phyloP scores from a whole-genome alignment of 1,140 invertebrate species.

The Saccostrea glomerata region DNA sequence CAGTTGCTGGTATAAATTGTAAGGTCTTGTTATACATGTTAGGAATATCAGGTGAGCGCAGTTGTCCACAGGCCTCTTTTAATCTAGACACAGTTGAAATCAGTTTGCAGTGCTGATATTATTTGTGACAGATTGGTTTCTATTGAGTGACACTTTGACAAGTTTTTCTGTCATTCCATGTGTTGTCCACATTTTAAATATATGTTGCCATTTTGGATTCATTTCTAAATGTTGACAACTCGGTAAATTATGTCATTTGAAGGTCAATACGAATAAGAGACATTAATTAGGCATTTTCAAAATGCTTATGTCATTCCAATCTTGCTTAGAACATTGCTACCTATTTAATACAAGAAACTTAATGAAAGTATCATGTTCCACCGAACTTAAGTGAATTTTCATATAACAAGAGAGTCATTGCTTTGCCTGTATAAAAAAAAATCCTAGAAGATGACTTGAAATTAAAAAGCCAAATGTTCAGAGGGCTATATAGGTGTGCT shows the following conservation, averaged over 20 bases:
- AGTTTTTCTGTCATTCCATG: background rate
- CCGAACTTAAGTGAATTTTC: background rate
- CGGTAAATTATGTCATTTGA: background rate
- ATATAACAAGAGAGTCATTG: background rate
- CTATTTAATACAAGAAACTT: background rate
- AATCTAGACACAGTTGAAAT: background rate
- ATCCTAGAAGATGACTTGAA: background rate
- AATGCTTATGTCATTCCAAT: background rate
- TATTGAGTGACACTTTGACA: background rate
- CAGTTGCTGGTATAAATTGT: no score
- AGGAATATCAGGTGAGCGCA: background rate
- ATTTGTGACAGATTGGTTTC: background rate
- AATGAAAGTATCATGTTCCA: no score
- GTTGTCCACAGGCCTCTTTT: background rate
- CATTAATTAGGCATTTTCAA: background rate
- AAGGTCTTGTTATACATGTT: no score
- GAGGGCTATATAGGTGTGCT: background rate
- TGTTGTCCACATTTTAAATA: background rate
- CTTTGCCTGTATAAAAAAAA: background rate
- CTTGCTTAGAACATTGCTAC: background rate
- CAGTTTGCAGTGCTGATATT: background rate
- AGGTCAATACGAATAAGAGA: background rate
- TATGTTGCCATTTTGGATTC: conserved; percentile 5
- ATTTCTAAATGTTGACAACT: background rate
- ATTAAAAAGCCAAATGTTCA: background rate